Evolutionary conservation across 2,888 invertebrate genomes (phyloP).

Genomic region (Lasioglossum pauxillum): DNA sequence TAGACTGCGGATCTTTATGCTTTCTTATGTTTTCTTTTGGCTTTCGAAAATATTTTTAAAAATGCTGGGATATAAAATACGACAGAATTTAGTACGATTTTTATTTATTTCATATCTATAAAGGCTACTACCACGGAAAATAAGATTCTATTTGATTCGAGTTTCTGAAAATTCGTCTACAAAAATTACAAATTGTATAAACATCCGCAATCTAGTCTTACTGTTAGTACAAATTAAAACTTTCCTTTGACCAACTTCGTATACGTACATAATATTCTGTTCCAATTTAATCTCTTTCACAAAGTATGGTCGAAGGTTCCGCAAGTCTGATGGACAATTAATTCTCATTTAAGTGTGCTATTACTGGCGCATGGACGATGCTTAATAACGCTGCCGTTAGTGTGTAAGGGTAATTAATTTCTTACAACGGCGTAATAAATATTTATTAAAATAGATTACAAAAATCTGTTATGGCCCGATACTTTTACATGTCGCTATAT

Average conservation of each 20-base stretch:
- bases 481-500: neutral
- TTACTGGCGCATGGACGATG: neutral
- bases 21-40: too few relatives aligned
- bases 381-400: conserved; percentile 3
- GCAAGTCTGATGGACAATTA: conserved; percentile 6
- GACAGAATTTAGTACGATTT: too few relatives aligned
- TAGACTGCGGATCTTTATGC: too few relatives aligned
- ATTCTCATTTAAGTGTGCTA: conserved; percentile 6
- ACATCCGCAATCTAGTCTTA: too few relatives aligned
- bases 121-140: too few relatives aligned
- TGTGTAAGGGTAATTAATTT: conserved; percentile 4
- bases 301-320: neutral
- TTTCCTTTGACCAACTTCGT: conserved; percentile 3
- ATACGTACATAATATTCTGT: neutral
- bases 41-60: too few relatives aligned
- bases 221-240: neutral
- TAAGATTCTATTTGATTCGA: too few relatives aligned
- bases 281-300: neutral
- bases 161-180: too few relatives aligned
- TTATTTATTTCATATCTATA: too few relatives aligned
- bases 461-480: neutral
- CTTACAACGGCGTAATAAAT: conserved; percentile 8
- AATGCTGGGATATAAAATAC: too few relatives aligned
- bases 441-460: conserved; percentile 5
- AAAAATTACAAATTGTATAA: too few relatives aligned